Evolutionary conservation across 92 coral and sea anemone genomes (phyloP).

Genomic region (Heteractis magnifica): DNA sequence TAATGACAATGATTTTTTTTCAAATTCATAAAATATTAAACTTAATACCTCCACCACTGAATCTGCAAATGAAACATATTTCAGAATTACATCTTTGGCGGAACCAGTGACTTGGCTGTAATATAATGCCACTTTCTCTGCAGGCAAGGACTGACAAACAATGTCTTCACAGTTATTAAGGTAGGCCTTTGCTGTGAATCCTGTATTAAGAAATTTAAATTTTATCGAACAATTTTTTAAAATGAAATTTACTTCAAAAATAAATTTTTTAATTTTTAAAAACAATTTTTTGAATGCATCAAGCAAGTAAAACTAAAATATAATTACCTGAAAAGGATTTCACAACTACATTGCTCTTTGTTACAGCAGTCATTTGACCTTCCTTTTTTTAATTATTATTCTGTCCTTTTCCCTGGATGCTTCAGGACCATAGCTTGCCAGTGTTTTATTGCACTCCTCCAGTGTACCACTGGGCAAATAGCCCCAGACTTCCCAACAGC

Average conservation of each 20-base stretch:
- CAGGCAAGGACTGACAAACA: conserved; percentile 35
- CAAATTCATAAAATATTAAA: too few relatives aligned
- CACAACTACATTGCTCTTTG: conserved; percentile 39
- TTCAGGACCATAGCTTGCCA: conserved; percentile 45
- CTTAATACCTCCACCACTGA: not conserved
- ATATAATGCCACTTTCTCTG: conserved; percentile 22
- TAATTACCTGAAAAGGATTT: conserved; percentile 53
- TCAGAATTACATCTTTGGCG: conserved; percentile 25
- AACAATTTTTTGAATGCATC: not conserved
- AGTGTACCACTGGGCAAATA: conserved; percentile 34
- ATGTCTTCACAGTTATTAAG: conserved; percentile 44
- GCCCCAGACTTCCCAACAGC: conserved; percentile 41
- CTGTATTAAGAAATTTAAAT: not conserved
- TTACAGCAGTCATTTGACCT: conserved; percentile 45
- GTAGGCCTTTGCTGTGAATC: conserved; percentile 41
- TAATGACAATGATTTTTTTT: not conserved
- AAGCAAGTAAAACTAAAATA: not conserved
- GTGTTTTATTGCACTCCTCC: conserved; percentile 38
- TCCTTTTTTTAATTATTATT: conserved; percentile 36
- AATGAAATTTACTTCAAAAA: not conserved
- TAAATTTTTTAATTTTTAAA: too few relatives aligned
- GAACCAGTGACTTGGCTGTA: conserved; percentile 38
- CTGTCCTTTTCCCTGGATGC: conserved; percentile 37
- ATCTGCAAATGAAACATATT: conserved; percentile 28
- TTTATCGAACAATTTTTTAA: not conserved